Base-by-base conservation (phyloP, 2,113 vertebrate species). In the Spilogale gracilis region DNA sequence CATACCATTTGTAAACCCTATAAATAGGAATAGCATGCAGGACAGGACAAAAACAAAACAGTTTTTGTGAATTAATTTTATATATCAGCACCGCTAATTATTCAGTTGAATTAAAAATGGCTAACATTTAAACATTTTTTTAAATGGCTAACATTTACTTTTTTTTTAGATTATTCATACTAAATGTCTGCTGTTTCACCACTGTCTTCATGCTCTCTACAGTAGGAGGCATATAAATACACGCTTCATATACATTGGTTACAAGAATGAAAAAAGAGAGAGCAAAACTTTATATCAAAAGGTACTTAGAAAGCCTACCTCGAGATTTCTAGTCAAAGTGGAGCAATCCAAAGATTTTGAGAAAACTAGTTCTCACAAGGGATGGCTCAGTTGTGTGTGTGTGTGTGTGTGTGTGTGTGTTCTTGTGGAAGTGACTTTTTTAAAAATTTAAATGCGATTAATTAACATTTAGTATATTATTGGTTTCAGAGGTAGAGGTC, bases 51-150 rank as follows among this genome's bases (percentile, higher is more conserved):
- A 38, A 38, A 45, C 10, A 61, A 54, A 60, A 60, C 2, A 73
- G 27, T 13, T 32, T 94, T 32, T 52, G 43, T 52, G 52, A 82
- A 9, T 67, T 4, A 54, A n/a, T 61, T 87, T 54, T 60, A 27
- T 56, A 48, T 48, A 9, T 43, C 12, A n/a, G 14, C 16, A 61
- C 74, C 17, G 52, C 14, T 45, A 48, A 79, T 23, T 78, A 6
- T 71, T 96, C 30, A 21, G 16, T 58, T 89, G 43, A 63, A 79
- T 94, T 43, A 91, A 86, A 89, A 93, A 89, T 17, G 16, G 14
- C 45, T 86, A 89, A 69, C 23, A 83, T 2, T 69, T 50, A 45
- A 65, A 38, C 38, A 38, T 38, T 38, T 38, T 38, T 38, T 38
- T 38, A 87, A 92, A 88, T 16, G 14, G 20, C 43, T 84, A 94